Conservation (phyloP, 2,113 vertebrate genomes). For the Callaeas wilsoni region DNA sequence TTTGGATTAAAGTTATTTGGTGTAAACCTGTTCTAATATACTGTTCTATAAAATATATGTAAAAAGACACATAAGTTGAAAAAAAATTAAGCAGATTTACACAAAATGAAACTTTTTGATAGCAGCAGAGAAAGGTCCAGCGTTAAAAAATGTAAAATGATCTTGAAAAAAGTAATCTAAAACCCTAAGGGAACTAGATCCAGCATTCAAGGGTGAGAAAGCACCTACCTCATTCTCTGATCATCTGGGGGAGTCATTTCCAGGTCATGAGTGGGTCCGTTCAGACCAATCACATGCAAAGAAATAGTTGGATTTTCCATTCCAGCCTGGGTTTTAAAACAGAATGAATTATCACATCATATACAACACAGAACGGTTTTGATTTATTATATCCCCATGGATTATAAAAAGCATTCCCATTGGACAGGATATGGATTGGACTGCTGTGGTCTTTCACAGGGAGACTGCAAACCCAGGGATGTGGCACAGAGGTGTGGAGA, state of each 20-base stretch:
- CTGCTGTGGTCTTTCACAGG: background rate
- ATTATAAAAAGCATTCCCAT: background rate
- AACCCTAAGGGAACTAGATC: accelerated
- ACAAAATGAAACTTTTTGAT: background rate
- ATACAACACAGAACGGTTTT: background rate
- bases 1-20: background rate
- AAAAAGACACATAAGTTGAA: background rate
- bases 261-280: conserved; percentile 89
- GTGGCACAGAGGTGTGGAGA: background rate
- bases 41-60: background rate
- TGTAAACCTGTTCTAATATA: background rate
- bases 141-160: background rate
- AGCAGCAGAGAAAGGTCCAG: background rate
- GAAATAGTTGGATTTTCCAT: conserved; percentile 92
- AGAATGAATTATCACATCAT: background rate
- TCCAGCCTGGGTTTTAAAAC: conserved; percentile 77
- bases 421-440: background rate
- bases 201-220: background rate
- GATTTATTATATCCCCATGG: background rate
- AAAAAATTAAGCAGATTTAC: background rate
- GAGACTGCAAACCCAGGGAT: background rate
- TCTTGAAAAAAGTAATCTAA: background rate
- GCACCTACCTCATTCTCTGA: conserved; percentile 85
- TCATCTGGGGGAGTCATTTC: conserved; percentile 93
- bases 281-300: conserved; percentile 91